Conservation (phyloP, 1,140 invertebrate species). For the Augochlora pura region DNA sequence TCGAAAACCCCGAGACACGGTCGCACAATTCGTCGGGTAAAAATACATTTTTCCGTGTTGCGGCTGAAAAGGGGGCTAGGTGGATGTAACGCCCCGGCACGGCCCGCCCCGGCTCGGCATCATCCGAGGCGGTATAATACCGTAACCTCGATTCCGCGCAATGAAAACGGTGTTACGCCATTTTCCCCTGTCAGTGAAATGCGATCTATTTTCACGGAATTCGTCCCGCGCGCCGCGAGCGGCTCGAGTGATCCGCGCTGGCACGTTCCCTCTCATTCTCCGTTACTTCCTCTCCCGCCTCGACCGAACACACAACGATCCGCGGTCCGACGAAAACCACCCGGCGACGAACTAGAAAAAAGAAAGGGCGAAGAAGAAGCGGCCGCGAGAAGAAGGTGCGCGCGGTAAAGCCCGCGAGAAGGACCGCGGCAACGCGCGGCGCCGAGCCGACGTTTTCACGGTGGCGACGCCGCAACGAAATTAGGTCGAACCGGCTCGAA, state of each 20-base stretch:
- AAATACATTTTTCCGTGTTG: constrained; percentile 6
- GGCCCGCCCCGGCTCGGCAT: not conserved
- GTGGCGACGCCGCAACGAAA: not conserved
- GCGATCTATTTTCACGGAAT: constrained; percentile 38
- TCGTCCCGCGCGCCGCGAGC: not conserved
- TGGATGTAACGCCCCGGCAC: not conserved
- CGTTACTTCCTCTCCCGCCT: too few relatives aligned
- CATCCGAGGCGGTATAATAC: constrained; percentile 41
- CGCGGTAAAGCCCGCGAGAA: too few relatives aligned
- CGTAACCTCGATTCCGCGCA: constrained; percentile 52
- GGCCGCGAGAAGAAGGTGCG: too few relatives aligned
- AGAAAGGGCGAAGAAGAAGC: not conserved
- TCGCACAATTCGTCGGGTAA: not conserved
- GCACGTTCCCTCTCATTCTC: not conserved
- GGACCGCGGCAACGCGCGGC: too few relatives aligned
- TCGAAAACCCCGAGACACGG: not conserved
- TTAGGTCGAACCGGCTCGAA: constrained; percentile 23
- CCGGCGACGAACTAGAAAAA: not conserved
- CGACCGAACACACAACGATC: not conserved
- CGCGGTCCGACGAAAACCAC: too few relatives aligned
- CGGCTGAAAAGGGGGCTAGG: constrained; percentile 10
- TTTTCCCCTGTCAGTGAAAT: constrained; percentile 46
- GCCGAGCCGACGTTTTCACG: not conserved
- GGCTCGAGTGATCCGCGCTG: constrained; percentile 10
- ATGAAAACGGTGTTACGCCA: constrained; percentile 51